These are phyloP conservation scores for Melanchra persicariae DNA, from an alignment of 2,888 invertebrate species.

Conservation along the genomic window DNA sequence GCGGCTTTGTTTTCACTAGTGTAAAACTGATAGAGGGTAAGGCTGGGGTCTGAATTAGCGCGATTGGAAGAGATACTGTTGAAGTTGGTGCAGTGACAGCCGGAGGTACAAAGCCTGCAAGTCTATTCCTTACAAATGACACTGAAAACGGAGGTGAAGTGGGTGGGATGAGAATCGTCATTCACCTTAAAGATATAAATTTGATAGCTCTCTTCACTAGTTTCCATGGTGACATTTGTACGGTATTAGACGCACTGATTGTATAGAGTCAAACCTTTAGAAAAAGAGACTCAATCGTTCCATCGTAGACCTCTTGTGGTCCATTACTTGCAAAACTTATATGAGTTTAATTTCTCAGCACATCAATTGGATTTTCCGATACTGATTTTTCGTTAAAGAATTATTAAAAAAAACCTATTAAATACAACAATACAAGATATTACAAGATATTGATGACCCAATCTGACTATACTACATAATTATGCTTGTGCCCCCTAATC, in stretches of 20 bases:
- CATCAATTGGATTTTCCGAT: background rate
- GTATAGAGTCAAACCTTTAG: background rate
- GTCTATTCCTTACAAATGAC: too few species aligned
- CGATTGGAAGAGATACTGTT: background rate
- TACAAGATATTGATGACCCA: background rate
- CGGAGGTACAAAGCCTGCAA: too few species aligned
- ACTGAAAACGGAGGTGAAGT: too few species aligned
- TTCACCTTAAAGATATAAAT: too few species aligned
- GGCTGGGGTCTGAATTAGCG: slow-evolving; percentile 15
- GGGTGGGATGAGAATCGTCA: too few species aligned
- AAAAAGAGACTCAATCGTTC: background rate
- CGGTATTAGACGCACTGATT: background rate
- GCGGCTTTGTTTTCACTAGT: slow-evolving; percentile 81
- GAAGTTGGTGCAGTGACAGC: background rate
- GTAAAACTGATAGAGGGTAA: slow-evolving; percentile 24
- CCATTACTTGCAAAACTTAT: background rate
- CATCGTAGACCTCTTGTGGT: background rate
- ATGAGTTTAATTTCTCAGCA: background rate
- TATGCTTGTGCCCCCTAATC: background rate
- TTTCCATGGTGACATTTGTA: too few species aligned
- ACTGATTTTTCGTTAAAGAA: background rate
- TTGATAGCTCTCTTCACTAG: too few species aligned
- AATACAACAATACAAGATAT: background rate
- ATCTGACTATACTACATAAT: too few species aligned
- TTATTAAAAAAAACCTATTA: background rate